Conservation (phyloP, 2,888 invertebrate genomes). For the Cremastobaeus sp. region DNA sequence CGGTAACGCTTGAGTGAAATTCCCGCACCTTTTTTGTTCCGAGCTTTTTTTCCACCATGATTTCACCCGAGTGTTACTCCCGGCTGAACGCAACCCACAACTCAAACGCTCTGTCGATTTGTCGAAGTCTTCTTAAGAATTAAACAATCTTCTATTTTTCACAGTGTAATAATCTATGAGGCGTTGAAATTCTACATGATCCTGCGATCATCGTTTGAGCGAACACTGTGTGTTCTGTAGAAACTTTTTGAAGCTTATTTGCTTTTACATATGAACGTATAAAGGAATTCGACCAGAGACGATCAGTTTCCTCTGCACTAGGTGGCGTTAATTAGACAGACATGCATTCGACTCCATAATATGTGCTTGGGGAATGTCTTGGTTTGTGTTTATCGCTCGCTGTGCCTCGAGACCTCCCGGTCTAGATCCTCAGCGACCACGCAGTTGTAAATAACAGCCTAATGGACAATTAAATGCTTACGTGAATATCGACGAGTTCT, state of each 20-base stretch:
- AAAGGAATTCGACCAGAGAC: conserved; percentile 16
- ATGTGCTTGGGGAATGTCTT: conserved; percentile 11
- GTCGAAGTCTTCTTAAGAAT: conserved; percentile 46
- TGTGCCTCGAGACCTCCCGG: neutral
- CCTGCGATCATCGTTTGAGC: conserved; percentile 60
- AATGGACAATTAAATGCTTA: conserved; percentile 22
- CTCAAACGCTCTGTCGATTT: conserved; percentile 34
- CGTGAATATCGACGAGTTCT: conserved; percentile 31
- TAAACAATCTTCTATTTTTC: conserved; percentile 51
- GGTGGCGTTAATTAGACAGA: conserved; percentile 20
- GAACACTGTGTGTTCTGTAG: conserved; percentile 64
- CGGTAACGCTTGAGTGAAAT: conserved; percentile 29
- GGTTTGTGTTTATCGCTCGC: conserved; percentile 7
- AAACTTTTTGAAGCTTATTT: conserved; percentile 59
- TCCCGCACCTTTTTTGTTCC: neutral
- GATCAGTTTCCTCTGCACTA: conserved; percentile 27
- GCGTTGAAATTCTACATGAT: conserved; percentile 58
- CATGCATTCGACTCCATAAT: conserved; percentile 20
- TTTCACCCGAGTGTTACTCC: conserved; percentile 25
- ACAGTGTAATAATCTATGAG: conserved; percentile 47
- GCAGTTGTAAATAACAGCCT: conserved; percentile 38
- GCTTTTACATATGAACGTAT: conserved; percentile 48
- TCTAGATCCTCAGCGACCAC: conserved; percentile 6
- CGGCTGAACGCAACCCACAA: neutral
- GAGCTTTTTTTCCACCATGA: neutral